Base-by-base conservation (phyloP, 2,797 vertebrate species). In the Dendrocincla tyrannina region DNA sequence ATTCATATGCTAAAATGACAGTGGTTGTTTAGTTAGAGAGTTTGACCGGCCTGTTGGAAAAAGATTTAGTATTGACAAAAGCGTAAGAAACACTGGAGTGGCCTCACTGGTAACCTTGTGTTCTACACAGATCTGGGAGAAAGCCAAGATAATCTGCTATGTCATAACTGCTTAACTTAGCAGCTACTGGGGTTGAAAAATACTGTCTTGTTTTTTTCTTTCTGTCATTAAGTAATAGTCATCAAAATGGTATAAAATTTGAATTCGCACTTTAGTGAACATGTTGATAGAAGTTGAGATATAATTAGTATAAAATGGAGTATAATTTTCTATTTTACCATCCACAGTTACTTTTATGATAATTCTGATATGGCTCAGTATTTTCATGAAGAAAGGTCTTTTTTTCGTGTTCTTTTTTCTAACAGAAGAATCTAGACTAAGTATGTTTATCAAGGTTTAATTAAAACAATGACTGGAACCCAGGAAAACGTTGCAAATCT, bases 381-480 rank as follows among this genome's bases (percentile, higher is more conserved):
- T 60, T 84, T 88, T 79, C 2, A 12, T 49, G 33, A 46, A 47
- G n/a, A 23, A 64, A 52, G 7, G 5, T 17, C 3, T 22, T 52
- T 35, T 55, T 10, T 24, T 2, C 1, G 22, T 27, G 1, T 39
- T 13, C 22, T 5, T 35, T 6, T 0, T 11, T 6, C 3, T 35
- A 44, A 52, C 10, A 17, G 75, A 85, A 74, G 8, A 52, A 33
- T 83, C n/a, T 52, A 62, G n/a, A 72, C 59, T 70, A 88, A 73
- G 28, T 64, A 55, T 83, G 24, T 63, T 95, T 81, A 64, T 88
- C 67, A 89, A 95, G 44, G 17, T 70, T 22, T 79, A 73, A 75
- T 81, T 85, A 75, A 73, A 96, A 67, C 70, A 92, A 58, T 81
- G 64, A 84, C 55, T 96, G 83, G 44, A 87, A 94, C 73, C 59